Conservation (phyloP, 2,888 invertebrate species). For the Ceraclea dissimilis region DNA sequence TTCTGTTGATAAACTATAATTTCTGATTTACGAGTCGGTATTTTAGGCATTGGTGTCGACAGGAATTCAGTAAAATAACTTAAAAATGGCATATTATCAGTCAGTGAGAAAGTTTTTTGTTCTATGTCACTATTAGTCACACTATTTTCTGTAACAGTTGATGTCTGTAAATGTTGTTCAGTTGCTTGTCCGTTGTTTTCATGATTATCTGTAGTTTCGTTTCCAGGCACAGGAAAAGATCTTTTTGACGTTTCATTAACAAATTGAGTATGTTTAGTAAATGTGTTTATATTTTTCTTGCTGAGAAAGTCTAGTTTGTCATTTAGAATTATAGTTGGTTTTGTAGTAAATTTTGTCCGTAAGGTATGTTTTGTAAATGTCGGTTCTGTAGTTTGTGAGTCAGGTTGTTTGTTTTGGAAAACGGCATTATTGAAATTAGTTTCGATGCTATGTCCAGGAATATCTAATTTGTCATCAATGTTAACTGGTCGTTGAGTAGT, state of each 20-base stretch:
- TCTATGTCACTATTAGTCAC: not conserved
- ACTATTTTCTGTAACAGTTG: not conserved
- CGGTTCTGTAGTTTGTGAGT: constrained; percentile 6
- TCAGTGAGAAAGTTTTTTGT: constrained; percentile 21
- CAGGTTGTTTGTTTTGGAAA: not conserved
- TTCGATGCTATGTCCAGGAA: constrained; percentile 21
- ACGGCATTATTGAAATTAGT: constrained; percentile 14
- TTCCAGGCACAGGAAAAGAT: not conserved
- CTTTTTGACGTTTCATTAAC: not conserved
- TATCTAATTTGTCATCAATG: constrained; percentile 18
- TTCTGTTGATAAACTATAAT: constrained; percentile 14
- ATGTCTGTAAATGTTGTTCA: not conserved
- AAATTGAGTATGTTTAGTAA: not conserved
- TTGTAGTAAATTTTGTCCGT: constrained; percentile 24
- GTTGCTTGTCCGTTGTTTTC: not conserved
- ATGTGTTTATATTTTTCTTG: constrained; percentile 1
- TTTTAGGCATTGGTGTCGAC: not conserved
- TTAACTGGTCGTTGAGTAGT: constrained; percentile 4
- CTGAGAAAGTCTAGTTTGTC: constrained; percentile 48
- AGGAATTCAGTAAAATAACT: not conserved
- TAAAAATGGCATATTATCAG: constrained; percentile 20
- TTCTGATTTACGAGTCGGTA: constrained; percentile 12
- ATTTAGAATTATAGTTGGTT: constrained; percentile 35
- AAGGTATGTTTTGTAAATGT: constrained; percentile 14
- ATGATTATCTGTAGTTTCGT: not conserved